Base-by-base conservation (phyloP, 2,797 vertebrate genomes). In the Trachops cirrhosus region DNA sequence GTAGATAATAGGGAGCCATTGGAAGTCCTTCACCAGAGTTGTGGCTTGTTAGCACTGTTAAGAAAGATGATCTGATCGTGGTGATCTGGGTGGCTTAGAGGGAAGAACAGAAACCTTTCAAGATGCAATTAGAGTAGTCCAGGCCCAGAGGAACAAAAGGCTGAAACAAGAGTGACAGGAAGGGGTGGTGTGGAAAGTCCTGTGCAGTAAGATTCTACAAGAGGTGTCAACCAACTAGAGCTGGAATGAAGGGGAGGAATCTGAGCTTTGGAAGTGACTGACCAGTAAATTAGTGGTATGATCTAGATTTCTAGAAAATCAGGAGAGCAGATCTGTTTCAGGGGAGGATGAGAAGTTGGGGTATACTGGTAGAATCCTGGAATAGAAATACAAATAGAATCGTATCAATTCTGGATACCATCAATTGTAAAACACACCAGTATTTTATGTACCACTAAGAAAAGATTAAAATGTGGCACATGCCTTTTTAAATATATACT, bases 51-150 rank as follows among this genome's bases (percentile, higher is more conserved):
- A 64, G 62, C 34, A 34, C 29, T 64, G 37, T 93, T 11, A 74
- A 91, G 59, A 95, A 93, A 95, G 78, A 94, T n/a, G 73, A 57
- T 70, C 67, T 9, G 11, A 57, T 70, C 14, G 0, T 71, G n/a
- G 37, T 88, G 48, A 29, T 54, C 64, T 93, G 52, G 41, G 14
- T 64, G 52, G 46, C 46, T 77, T 50, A 71, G 52, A 64, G 15
- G 52, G 39, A 89, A 97, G 62, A 86, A 77, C 18, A 82, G 54
- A 92, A 83, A 82, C 39, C 48, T 93, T 82, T 71, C 12, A 39
- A 67, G 80, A 73, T 34, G n/a, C 52, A 67, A 3, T 75, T 46
- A 37, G 82, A 88, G 52, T 67, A 75, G 18, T 48, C 26, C 52
- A 77, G 24, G 50, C 74, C 34, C 18, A 19, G 46, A 50, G 15